phyloP scores from a whole-genome alignment of 2,113 vertebrate genomes.

The Pithys albifrons region DNA sequence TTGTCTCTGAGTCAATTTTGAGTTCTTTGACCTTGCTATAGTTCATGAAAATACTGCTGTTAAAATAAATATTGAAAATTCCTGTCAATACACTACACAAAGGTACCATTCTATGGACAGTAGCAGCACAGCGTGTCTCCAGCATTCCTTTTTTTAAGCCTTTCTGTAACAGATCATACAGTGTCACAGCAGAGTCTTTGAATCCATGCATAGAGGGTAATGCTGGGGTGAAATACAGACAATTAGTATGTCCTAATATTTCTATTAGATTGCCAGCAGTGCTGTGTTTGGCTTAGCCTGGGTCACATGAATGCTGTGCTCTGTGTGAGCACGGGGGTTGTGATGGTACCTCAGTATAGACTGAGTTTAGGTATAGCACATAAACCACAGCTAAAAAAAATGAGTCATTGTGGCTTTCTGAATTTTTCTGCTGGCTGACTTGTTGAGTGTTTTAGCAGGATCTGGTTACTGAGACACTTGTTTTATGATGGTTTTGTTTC shows the following conservation, averaged over 20 bases:
- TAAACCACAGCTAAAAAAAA: not conserved
- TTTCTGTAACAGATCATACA: not conserved
- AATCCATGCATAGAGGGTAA: not conserved
- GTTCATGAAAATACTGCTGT: not conserved
- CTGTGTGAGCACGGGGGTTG: not conserved
- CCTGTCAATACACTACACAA: not conserved
- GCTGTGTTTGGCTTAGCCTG: not conserved
- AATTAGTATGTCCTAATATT: not conserved
- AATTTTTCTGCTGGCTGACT: not conserved
- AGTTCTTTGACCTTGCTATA: not conserved
- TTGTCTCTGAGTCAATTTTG: not conserved
- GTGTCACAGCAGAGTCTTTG: not conserved
- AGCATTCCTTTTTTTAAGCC: not conserved
- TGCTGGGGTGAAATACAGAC: not conserved
- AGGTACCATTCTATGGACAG: not conserved
- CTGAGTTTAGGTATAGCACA: not conserved
- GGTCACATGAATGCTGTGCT: not conserved
- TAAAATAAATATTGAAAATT: not conserved
- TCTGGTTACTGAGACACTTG: not conserved
- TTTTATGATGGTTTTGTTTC: not conserved
- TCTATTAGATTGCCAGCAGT: not conserved
- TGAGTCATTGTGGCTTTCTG: accelerated
- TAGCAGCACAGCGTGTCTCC: not conserved
- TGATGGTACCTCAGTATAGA: not conserved
- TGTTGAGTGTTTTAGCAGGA: not conserved